Percentiles rank a stretch among this genome's conserved stretches.
phyloP scores from a whole-genome alignment of 2,797 vertebrate species.

The Sebastes elongatus region DNA sequence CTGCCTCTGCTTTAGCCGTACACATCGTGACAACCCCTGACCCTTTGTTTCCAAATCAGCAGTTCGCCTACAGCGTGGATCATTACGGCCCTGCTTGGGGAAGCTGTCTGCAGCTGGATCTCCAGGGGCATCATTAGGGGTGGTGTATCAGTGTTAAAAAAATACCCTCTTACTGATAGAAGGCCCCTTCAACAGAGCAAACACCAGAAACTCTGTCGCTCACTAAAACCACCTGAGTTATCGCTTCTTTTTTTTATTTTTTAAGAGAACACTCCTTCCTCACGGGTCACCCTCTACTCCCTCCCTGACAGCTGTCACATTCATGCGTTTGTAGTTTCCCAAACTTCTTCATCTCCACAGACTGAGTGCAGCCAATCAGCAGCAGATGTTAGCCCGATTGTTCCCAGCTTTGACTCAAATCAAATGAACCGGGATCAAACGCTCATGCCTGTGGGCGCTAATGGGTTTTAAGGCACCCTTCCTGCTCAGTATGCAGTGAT shows the following conservation, averaged over 20 bases:
- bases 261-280: conserved; percentile 6
- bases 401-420: conserved; percentile 36
- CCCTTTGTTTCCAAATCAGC: conserved; percentile 80
- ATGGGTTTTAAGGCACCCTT: conserved; percentile 17
- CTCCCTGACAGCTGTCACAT: conserved; percentile 53
- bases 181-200: not conserved
- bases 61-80: conserved; percentile 77
- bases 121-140: conserved; percentile 83
- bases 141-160: conserved; percentile 40
- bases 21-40: conserved; percentile 65
- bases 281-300: conserved; percentile 10
- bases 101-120: conserved; percentile 70
- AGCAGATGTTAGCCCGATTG: conserved; percentile 49
- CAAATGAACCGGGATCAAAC: conserved; percentile 51
- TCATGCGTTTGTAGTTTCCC: conserved; percentile 35
- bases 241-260: conserved; percentile 7
- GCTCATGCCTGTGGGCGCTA: conserved; percentile 17
- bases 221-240: conserved; percentile 3
- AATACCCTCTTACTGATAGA: conserved; percentile 47
- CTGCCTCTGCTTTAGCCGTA: conserved; percentile 22
- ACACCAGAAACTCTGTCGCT: conserved; percentile 19
- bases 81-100: conserved; percentile 73
- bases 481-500: conserved; percentile 3
- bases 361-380: conserved; percentile 49
- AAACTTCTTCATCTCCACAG: conserved; percentile 49